phyloP scores from a whole-genome alignment of 2,888 invertebrate species.

The Lochmaea crataegi region DNA sequence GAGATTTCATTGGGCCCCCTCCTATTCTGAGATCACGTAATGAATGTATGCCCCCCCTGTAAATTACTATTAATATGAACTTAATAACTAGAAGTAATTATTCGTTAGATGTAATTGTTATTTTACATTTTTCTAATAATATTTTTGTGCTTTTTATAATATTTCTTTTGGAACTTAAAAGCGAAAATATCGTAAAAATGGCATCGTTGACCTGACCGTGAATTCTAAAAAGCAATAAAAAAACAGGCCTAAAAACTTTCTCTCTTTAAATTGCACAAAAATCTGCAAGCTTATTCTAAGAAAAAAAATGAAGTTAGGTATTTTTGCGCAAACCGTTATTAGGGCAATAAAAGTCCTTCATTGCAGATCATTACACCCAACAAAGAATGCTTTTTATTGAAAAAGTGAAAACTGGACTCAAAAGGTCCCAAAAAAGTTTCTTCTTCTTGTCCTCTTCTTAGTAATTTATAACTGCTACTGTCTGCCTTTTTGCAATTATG shows the following conservation, averaged over 20 bases:
- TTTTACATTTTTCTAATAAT: neutral
- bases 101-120: no score
- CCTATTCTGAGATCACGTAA: no score
- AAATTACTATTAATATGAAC: no score
- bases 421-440: constrained; percentile 41
- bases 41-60: no score
- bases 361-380: constrained; percentile 43
- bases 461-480: constrained; percentile 49
- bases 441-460: constrained; percentile 28
- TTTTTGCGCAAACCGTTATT: constrained; percentile 47
- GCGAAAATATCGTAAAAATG: neutral
- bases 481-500: constrained; percentile 50
- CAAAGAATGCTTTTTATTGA: constrained; percentile 42
- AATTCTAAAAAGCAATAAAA: constrained; percentile 28
- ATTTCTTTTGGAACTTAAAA: neutral
- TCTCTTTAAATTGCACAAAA: constrained; percentile 26
- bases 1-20: no score
- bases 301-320: constrained; percentile 34
- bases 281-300: constrained; percentile 36
- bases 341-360: constrained; percentile 47
- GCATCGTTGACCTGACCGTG: neutral
- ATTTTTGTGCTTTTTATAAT: no score
- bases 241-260: constrained; percentile 28
- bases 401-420: constrained; percentile 45
- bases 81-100: no score